phyloP scores from a whole-genome alignment of 2,888 invertebrate genomes.

The Baccha elongata region DNA sequence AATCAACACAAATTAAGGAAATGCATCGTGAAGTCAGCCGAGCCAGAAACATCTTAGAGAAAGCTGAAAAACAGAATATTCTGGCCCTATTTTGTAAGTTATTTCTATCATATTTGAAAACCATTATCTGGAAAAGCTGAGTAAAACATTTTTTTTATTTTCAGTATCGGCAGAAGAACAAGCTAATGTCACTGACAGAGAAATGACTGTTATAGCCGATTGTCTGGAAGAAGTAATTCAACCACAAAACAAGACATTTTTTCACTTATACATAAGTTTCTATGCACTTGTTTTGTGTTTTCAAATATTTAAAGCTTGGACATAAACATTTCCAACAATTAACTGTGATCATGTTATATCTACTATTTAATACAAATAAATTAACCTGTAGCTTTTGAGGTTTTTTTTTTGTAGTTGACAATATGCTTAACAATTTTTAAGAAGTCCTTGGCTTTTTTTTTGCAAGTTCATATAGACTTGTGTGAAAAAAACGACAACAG shows the following conservation, averaged over 20 bases:
- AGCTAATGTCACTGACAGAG: background rate
- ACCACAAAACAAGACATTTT: background rate
- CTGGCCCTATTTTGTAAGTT: constrained; percentile 29
- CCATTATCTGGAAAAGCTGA: too few relatives aligned
- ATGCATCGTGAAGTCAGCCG: constrained; percentile 12
- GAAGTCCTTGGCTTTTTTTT: too few relatives aligned
- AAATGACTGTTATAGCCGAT: constrained; percentile 8
- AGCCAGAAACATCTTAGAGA: background rate
- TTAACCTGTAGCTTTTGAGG: too few relatives aligned
- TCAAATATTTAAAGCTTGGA: background rate
- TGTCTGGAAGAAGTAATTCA: background rate
- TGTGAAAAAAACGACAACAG: too few relatives aligned
- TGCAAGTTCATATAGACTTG: too few relatives aligned
- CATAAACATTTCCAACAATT: background rate
- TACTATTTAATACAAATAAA: too few relatives aligned
- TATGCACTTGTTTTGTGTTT: background rate
- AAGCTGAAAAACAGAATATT: constrained; percentile 9
- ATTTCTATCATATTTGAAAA: background rate
- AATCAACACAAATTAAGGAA: constrained; percentile 6
- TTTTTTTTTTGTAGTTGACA: too few relatives aligned
- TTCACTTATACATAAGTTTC: background rate
- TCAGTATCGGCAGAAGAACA: constrained; percentile 6
- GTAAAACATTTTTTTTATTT: background rate
- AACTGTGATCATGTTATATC: too few relatives aligned
- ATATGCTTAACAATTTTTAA: too few relatives aligned